Base-by-base conservation (phyloP, 1,140 invertebrate genomes). In the Berghia stephanieae region DNA sequence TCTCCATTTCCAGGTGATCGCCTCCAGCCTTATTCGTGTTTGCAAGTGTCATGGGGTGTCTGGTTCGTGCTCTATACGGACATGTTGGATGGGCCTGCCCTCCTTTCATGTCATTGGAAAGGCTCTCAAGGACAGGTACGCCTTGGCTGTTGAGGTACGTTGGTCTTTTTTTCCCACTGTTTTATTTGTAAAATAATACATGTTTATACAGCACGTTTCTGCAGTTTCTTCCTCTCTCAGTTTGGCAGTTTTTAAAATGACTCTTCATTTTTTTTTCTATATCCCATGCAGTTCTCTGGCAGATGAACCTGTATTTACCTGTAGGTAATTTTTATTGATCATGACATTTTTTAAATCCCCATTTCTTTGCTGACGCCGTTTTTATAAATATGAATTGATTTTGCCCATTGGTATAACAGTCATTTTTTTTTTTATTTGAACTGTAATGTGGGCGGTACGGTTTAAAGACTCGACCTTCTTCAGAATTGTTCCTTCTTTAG, bases 1-100 rank as follows among this genome's bases (percentile, higher is more conserved):
- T n/a, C n/a, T n/a, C n/a, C n/a, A n/a, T n/a, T n/a, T n/a, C 1
- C 83, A 97, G 95, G 94, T 96, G 5, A 94, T 97, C 24, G 93
- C 96, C 77, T 94, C 94, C 84, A 95, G 94, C 86, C 93, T 88
- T 71, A 83, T 79, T 0, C 85, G 76, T 31, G 83, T 85, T 16
- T 98, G 96, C 91, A 98, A 97, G 89, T 99, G 97, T 88, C 97
- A 98, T 88, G 97, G 97, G 6, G 96, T 99, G 24, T 98, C 96
- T 57, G 97, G 97, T 0, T 96, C 96, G 67, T 99, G 97, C 87
- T 96, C 95, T 5, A 92, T 98, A 89, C 95, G 95, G 88, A 98
- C 96, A 4, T 99, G 97, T 88, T 99, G 97, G 96, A 94, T 93
- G 87, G 94, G 94, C n/a, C 90, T 97, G 84, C 94, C 95, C 8